Conservation (phyloP, 2,888 invertebrate genomes). For the Machimus rusticus region DNA sequence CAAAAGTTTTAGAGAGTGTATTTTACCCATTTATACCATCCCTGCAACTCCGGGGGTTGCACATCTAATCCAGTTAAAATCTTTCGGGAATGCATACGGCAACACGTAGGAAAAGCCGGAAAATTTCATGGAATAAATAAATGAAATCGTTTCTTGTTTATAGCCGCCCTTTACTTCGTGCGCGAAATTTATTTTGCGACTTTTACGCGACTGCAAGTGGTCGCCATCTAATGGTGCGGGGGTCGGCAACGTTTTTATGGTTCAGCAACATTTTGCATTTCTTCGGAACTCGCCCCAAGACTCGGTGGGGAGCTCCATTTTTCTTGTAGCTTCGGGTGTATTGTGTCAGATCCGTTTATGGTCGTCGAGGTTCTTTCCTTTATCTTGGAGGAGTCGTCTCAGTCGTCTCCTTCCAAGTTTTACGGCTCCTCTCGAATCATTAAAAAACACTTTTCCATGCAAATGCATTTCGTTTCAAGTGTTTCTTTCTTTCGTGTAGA, state of each 20-base stretch:
- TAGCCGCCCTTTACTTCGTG: slow-evolving; percentile 24
- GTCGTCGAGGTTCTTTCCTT: slow-evolving; percentile 40
- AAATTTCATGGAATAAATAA: slow-evolving; percentile 43
- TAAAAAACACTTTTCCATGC: slow-evolving; percentile 48
- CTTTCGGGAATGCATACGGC: not conserved
- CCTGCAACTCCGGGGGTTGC: not conserved
- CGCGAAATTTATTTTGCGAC: slow-evolving; percentile 40
- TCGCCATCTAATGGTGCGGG: slow-evolving; percentile 25
- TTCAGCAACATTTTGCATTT: slow-evolving; percentile 41
- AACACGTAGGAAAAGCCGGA: not conserved
- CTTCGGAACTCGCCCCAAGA: not conserved
- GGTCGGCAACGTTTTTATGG: not conserved
- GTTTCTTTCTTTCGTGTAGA: slow-evolving; percentile 3
- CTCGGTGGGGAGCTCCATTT: not conserved
- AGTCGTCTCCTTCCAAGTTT: slow-evolving; percentile 39
- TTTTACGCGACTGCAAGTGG: slow-evolving; percentile 28
- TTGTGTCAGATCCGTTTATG: slow-evolving; percentile 32
- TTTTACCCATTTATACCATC: not conserved
- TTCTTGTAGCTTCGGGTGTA: not conserved
- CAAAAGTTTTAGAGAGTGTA: not conserved
- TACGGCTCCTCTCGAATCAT: slow-evolving; percentile 44
- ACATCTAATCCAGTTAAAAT: slow-evolving; percentile 34
- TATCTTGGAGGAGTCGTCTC: slow-evolving; percentile 40
- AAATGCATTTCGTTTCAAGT: slow-evolving; percentile 44
- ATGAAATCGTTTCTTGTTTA: slow-evolving; percentile 45